Evolutionary conservation across 2,888 invertebrate genomes (phyloP), one percentile per base, ranked within the genome.

Genomic region (Xylota sylvarum): DNA sequence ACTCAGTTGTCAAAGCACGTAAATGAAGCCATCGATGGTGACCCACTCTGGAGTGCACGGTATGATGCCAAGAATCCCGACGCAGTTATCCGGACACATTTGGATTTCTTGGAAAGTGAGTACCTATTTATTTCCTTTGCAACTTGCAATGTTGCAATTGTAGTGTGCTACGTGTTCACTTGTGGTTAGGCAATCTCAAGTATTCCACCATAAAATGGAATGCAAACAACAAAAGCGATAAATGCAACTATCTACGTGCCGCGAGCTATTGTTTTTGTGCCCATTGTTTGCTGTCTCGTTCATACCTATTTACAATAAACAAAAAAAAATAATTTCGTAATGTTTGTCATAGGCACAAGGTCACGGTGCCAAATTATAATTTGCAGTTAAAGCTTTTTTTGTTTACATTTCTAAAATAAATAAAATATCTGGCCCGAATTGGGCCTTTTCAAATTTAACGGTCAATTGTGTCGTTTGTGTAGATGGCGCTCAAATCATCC

Each of bases 401-500:
- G 48, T 76, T 64, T 82, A 64, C 55, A 7, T 58, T 56, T 52
- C 10, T 30, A 10, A 30, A 74, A 79, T 40, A 32, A 73, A 67
- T 32, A n/a, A 52, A 65, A 60, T n/a, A 58, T 56, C 32, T 4
- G 10, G 14, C 40, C n/a, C 43, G 4, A 23, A 60, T 17, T 14
- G n/a, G 9, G 10, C 23, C 17, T 32, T 69, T 80, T 86, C 43
- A 50, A 86, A 86, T 69, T 64, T 64, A 86, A 86, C 86, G 73
- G 86, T 56, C 48, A 30, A 12, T 48, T 17, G n/a, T 7, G 35
- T 23, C 4, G 9, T 55, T 74, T 35, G 6, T 52, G 17, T 93
- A 95, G 97, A 96, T 90, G 98, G 98, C n/a, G 96, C 98, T n/a
- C 96, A 98, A 89, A 93, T 98, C 78, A 95, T 98, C 88, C 95